Evolutionary conservation across 1,140 invertebrate genomes (phyloP).

Genomic region (Onthophagus taurus): DNA sequence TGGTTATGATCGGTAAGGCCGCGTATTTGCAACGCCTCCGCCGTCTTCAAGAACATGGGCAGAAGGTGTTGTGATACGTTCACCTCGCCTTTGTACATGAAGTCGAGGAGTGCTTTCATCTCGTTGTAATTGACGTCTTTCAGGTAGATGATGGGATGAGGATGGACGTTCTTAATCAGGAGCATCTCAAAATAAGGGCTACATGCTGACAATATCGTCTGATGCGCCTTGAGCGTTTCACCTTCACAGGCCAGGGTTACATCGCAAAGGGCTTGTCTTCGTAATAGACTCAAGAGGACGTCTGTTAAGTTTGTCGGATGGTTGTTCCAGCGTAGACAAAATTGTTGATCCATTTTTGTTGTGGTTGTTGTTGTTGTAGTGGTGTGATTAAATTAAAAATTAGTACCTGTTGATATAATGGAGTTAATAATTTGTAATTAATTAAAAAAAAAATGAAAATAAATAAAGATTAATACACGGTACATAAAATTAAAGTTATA

Average conservation of each 20-base stretch:
- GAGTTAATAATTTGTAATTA: too few species aligned
- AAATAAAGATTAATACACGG: constrained; percentile 6
- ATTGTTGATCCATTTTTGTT: constrained; percentile 82
- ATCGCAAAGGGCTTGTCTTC: constrained; percentile 80
- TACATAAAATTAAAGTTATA: constrained; percentile 26
- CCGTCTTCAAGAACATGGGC: constrained; percentile 82
- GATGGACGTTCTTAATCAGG: constrained; percentile 82
- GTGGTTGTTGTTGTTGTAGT: background rate
- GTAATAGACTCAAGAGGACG: constrained; percentile 74
- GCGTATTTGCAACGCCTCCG: constrained; percentile 81
- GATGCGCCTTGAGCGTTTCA: constrained; percentile 85
- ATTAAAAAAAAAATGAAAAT: background rate
- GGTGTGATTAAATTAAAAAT: background rate
- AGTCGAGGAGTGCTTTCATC: constrained; percentile 78
- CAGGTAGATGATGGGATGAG: constrained; percentile 85
- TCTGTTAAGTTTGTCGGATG: constrained; percentile 82
- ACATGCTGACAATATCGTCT: constrained; percentile 87
- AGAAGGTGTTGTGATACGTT: constrained; percentile 80
- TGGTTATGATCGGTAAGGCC: constrained; percentile 76
- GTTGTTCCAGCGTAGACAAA: constrained; percentile 91
- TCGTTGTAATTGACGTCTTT: constrained; percentile 81
- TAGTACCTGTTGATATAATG: constrained; percentile 6
- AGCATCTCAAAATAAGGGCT: constrained; percentile 91
- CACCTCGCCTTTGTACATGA: constrained; percentile 88
- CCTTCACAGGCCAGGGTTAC: constrained; percentile 89